These are phyloP conservation scores for Melieria picta DNA, from an alignment of 2,888 invertebrate species.

Conservation along the genomic window DNA sequence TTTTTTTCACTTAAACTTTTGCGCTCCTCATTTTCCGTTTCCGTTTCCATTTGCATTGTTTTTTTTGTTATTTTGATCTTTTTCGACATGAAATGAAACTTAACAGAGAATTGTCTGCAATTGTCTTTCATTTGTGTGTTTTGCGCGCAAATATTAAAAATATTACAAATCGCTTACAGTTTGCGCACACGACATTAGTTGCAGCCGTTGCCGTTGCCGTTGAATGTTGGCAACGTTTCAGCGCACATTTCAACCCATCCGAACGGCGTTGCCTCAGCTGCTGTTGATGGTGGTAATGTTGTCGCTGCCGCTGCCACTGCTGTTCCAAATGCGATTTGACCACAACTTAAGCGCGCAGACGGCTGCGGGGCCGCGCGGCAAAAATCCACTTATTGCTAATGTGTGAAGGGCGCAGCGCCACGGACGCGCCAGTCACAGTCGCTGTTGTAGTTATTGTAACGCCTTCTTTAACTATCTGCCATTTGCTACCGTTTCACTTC, in stretches of 20 bases:
- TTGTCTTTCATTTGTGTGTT: constrained; percentile 53
- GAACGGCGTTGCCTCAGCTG: neutral
- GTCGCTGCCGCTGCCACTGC: neutral
- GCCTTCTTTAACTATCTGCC: neutral
- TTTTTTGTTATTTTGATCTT: neutral
- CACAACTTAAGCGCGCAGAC: constrained; percentile 17
- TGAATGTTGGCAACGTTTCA: no score
- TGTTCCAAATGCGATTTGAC: constrained; percentile 24
- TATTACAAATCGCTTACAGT: constrained; percentile 55
- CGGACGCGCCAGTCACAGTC: constrained; percentile 5
- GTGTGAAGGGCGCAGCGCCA: constrained; percentile 42
- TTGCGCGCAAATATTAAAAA: constrained; percentile 58
- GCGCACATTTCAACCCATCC: no score
- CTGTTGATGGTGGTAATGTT: neutral
- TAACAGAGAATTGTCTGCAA: constrained; percentile 35
- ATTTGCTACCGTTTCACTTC: neutral
- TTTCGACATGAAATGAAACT: neutral
- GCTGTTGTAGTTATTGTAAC: constrained; percentile 10
- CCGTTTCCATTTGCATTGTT: neutral
- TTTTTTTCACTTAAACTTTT: no score
- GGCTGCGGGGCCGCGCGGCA: neutral
- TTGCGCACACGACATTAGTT: constrained; percentile 44
- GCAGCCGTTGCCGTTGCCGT: constrained; percentile 52
- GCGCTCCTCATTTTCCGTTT: no score
- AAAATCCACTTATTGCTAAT: constrained; percentile 52